Evolutionary conservation across 2,797 vertebrate species (phyloP), one percentile per base, ranked within the genome.

Genomic region (Gobio occitaniae): DNA sequence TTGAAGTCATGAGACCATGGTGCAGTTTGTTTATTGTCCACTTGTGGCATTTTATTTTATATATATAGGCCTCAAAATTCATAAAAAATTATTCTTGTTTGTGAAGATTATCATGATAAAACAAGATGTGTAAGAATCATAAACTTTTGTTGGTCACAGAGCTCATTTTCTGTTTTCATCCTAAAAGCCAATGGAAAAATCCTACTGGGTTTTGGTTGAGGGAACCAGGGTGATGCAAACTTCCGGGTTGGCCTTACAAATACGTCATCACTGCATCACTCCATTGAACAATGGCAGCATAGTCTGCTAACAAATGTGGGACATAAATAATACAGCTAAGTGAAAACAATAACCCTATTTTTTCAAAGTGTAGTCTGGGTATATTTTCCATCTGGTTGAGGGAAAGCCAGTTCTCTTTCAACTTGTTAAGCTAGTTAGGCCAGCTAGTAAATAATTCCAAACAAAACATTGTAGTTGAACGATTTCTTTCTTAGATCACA

Each of bases 401-500:
- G 13, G 7, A 54, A 36, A 72, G 68, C 36, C 36, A 38, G 59
- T 81, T 81, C 52, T 68, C n/a, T 41, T 52, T 50, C 65, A 69
- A 56, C 61, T 68, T 80, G 63, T 80, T 15, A 44, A 47, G 69
- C 38, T 59, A 59, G 52, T 16, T 47, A 44, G n/a, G 16, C 21
- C 15, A 29, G 41, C 2, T 47, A 21, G 5, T n/a, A 47, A 25
- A 72, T 21, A 47, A 72, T 41, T 29, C 15, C 41, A 47, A 32
- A 52, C 3, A 7, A 48, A 75, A 12, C 36, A 15, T 29, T 29
- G 2, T 29, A 44, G 5, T 48, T 29, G 8, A 81, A 56, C 6
- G 6, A 29, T 83, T 77, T 76, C 50, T 25, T 68, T 69, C 38
- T 72, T 21, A 6, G 17, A 72, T 63, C 69, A 11, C 36, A 78